Evolutionary conservation across 2,888 invertebrate species (phyloP).

Genomic region (Gisinianus flammeolus): DNA sequence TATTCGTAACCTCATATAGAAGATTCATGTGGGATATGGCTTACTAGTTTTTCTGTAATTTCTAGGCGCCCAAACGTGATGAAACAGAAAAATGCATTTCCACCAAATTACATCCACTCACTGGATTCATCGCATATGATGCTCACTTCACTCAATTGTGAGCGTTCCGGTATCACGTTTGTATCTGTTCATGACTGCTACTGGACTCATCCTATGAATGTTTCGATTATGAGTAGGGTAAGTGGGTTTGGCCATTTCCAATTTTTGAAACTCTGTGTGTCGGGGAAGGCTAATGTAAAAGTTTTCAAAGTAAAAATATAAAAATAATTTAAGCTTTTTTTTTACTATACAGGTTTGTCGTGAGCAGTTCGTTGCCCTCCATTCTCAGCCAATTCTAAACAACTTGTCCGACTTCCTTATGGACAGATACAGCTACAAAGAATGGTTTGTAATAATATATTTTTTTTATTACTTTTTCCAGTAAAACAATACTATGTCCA

Average conservation of each 20-base stretch:
- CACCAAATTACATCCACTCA: conserved; percentile 95
- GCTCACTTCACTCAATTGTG: conserved; percentile 91
- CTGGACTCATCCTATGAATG: conserved; percentile 95
- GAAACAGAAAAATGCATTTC: conserved; percentile 96
- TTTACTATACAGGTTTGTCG: conserved; percentile 76
- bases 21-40: neutral
- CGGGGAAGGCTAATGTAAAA: neutral
- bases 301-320: conserved; percentile 1
- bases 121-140: conserved; percentile 99
- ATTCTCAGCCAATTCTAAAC: conserved; percentile 89
- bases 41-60: conserved; percentile 44
- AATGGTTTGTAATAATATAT: neutral
- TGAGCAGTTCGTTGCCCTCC: conserved; percentile 96
- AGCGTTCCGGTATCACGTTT: conserved; percentile 82
- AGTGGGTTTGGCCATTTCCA: conserved; percentile 41
- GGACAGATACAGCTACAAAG: conserved; percentile 70
- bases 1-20: too few species aligned
- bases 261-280: neutral
- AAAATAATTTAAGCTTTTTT: neutral
- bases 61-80: conserved; percentile 77
- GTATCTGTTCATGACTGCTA: conserved; percentile 99
- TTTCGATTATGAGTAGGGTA: conserved; percentile 87
- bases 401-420: conserved; percentile 78
- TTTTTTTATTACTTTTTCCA: neutral
- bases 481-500: neutral